Evolutionary conservation across 2,888 invertebrate genomes (phyloP).

Genomic region (Parnassius apollo): DNA sequence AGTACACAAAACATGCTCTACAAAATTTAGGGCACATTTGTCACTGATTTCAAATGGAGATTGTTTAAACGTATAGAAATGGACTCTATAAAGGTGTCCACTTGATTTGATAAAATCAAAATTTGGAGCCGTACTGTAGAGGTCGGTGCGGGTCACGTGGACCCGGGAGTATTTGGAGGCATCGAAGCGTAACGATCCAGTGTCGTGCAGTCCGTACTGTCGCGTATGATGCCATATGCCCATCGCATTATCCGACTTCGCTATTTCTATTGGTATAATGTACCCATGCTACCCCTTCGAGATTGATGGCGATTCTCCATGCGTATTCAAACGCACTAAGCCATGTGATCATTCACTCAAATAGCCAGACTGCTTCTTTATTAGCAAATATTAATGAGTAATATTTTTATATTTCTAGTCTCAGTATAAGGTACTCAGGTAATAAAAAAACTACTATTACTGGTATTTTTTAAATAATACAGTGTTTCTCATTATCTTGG

Average conservation of each 20-base stretch:
- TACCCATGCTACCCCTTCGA: constrained; percentile 49
- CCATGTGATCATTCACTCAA: constrained; percentile 76
- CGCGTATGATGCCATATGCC: constrained; percentile 70
- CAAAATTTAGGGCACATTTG: constrained; percentile 46
- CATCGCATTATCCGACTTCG: constrained; percentile 62
- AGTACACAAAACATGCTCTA: background rate
- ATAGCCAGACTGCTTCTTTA: constrained; percentile 47
- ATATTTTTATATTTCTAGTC: too few relatives aligned
- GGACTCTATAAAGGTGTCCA: constrained; percentile 38
- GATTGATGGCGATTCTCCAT: constrained; percentile 73
- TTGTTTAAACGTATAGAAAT: constrained; percentile 41
- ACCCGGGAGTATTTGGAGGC: constrained; percentile 46
- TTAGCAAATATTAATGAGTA: too few relatives aligned
- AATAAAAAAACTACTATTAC: too few relatives aligned
- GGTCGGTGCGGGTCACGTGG: constrained; percentile 67
- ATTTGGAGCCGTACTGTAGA: constrained; percentile 45
- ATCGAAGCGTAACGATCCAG: constrained; percentile 60
- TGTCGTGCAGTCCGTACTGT: constrained; percentile 31
- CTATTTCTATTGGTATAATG: constrained; percentile 44
- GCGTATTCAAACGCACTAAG: constrained; percentile 73
- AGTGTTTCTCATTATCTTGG: too few relatives aligned
- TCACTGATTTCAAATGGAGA: constrained; percentile 45
- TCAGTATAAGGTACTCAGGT: too few relatives aligned
- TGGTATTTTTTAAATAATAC: too few relatives aligned
- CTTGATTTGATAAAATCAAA: constrained; percentile 61